Evolutionary conservation across 2,113 vertebrate species (phyloP), one percentile per base, ranked within the genome.

Genomic region (Cyphomyrus discorhynchus): DNA sequence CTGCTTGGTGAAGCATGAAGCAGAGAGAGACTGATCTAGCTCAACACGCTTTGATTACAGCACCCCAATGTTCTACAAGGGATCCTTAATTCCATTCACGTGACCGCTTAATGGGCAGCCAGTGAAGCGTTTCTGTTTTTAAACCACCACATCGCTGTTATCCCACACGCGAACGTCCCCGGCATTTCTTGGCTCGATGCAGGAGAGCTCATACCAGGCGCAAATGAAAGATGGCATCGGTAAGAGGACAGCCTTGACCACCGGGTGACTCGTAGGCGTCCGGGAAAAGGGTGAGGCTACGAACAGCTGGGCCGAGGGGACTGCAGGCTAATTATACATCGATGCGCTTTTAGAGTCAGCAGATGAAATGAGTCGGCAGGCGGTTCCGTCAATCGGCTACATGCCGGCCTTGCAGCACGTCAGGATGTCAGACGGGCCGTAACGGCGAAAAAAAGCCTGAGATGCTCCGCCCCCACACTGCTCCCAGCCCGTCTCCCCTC

Each of bases 241-340:
- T 47, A 85, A 49, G 83, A 27, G 45, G 83, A 27, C 83, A 86
- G 83, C 47, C 47, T 27, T 50, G 83, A 86, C 46, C 83, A 50
- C 47, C 2, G 45, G 45, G 47, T 15, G 47, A 47, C 21, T 49
- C 47, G 47, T 50, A 86, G 83, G 83, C 47, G 47, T 86, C 45
- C 10, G 45, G 24, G 45, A n/a, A 50, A 49, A 49, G 83, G 83
- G 83, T 17, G 47, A 86, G 46, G 47, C 83, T 50, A 42, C 0
- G 5, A 35, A 42, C 74, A 80, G 35, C 74, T 80, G 74, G 74
- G 35, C 35, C 15, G 74, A 80, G 35, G 46, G 47, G 24, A n/a
- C n/a, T 6, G 83, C 6, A 85, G 19, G 45, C 83, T 86, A 86
- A 86, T 50, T 86, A 86, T 86, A 86, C 49, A 86, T 31, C 46